These are phyloP conservation scores for Pheosia tremula DNA, from an alignment of 2,888 invertebrate genomes.

Conservation along the genomic window DNA sequence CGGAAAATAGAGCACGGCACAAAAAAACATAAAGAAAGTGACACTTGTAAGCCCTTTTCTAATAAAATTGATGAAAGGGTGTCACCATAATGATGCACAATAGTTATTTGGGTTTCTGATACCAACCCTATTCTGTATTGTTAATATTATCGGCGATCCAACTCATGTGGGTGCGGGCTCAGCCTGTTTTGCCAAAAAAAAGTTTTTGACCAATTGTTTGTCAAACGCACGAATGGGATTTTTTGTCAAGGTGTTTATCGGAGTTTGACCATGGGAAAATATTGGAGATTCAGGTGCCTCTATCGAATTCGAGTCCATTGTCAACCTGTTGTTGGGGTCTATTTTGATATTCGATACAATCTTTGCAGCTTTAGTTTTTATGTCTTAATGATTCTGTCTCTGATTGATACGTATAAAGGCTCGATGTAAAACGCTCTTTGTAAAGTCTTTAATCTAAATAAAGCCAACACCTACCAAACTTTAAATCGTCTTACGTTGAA, in stretches of 20 bases:
- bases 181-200: conserved; percentile 74
- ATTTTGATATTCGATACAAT: conserved; percentile 64
- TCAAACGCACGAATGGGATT: conserved; percentile 69
- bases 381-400: conserved; percentile 38
- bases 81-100: conserved; percentile 76
- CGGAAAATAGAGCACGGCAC: conserved; percentile 33
- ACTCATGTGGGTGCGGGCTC: conserved; percentile 72
- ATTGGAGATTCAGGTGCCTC: conserved; percentile 78
- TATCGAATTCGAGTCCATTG: conserved; percentile 67
- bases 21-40: conserved; percentile 63
- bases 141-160: conserved; percentile 74
- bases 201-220: conserved; percentile 82
- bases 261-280: conserved; percentile 84
- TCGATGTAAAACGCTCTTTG: conserved; percentile 36
- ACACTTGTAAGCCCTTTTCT: conserved; percentile 81
- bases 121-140: conserved; percentile 72
- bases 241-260: conserved; percentile 80
- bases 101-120: conserved; percentile 76
- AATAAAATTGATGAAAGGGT: conserved; percentile 79
- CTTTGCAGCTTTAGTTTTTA: conserved; percentile 53
- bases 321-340: conserved; percentile 66
- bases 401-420: conserved; percentile 25
- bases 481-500: conserved; percentile 78
- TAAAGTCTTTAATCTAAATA: conserved; percentile 58
- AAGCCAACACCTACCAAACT: conserved; percentile 75